phyloP scores from a whole-genome alignment of 2,888 invertebrate genomes.

The Meteorus colon region DNA sequence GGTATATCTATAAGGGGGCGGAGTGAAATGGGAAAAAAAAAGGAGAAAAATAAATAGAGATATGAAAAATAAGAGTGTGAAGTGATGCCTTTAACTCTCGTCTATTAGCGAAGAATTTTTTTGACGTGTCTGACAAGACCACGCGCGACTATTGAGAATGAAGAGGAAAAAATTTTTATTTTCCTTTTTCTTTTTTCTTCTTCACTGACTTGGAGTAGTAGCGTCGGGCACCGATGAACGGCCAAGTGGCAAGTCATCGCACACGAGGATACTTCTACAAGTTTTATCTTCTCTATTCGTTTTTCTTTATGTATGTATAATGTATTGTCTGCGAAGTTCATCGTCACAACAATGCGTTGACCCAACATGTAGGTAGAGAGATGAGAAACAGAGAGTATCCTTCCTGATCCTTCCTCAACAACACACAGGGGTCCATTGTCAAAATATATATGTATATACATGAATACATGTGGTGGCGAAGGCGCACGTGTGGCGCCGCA shows the following conservation, averaged over 20 bases:
- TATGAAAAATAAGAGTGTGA: neutral
- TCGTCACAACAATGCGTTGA: constrained; percentile 27
- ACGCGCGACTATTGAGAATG: constrained; percentile 10
- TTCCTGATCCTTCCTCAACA: constrained; percentile 13
- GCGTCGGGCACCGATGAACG: constrained; percentile 55
- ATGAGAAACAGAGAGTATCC: constrained; percentile 26
- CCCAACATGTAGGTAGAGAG: neutral
- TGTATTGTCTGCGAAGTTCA: constrained; percentile 23
- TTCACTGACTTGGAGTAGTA: constrained; percentile 52
- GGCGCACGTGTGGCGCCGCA: constrained; percentile 56
- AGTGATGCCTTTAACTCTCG: constrained; percentile 41
- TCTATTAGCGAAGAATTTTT: constrained; percentile 67
- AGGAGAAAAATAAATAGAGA: neutral
- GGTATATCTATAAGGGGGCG: no score
- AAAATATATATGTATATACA: constrained; percentile 13
- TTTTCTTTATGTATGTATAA: neutral
- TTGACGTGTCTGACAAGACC: constrained; percentile 42
- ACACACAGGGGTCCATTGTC: constrained; percentile 62
- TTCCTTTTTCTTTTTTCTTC: constrained; percentile 3
- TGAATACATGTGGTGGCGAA: neutral
- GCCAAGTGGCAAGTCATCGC: constrained; percentile 65
- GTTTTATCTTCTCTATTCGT: neutral
- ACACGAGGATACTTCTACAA: neutral
- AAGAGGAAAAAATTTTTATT: neutral
- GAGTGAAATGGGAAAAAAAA: neutral